These are phyloP conservation scores for Hermatobates lingyangjiaoensis DNA, from an alignment of 1,140 invertebrate species.

Conservation along the genomic window DNA sequence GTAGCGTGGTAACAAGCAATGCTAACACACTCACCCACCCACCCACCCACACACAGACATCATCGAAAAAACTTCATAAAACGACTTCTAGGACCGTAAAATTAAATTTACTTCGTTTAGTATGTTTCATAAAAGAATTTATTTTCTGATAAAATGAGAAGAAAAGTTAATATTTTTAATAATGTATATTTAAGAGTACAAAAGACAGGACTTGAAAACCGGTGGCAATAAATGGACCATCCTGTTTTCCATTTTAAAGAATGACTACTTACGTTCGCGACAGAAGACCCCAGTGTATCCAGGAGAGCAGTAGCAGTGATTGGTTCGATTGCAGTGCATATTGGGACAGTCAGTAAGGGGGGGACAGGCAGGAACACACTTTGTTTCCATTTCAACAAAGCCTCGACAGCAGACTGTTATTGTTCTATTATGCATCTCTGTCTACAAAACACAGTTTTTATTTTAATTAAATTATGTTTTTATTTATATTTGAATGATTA, in stretches of 20 bases:
- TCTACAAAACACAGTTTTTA: slow-evolving; percentile 6
- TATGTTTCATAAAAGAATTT: too few relatives aligned
- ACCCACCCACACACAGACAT: too few relatives aligned
- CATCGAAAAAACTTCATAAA: too few relatives aligned
- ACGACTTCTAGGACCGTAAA: too few relatives aligned
- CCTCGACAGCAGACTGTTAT: slow-evolving; percentile 16
- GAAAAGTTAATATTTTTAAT: slow-evolving; percentile 5
- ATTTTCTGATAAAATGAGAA: slow-evolving; percentile 17
- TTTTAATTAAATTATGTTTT: neutral
- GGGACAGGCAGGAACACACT: slow-evolving; percentile 16
- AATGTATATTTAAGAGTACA: neutral
- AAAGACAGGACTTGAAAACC: neutral
- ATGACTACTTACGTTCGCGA: slow-evolving; percentile 39
- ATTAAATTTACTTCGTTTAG: too few relatives aligned
- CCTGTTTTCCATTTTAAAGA: neutral
- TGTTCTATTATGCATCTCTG: slow-evolving; percentile 16
- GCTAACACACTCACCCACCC: too few relatives aligned
- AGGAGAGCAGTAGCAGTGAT: slow-evolving; percentile 49
- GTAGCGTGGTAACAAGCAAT: too few relatives aligned
- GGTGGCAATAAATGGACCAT: neutral
- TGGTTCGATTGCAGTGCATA: slow-evolving; percentile 15
- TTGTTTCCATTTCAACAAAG: slow-evolving; percentile 12
- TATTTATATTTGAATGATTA: neutral
- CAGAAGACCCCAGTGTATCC: slow-evolving; percentile 63
- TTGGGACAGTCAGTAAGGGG: slow-evolving; percentile 10